These are phyloP conservation scores for Wiebesia pumilae DNA, from an alignment of 1,140 invertebrate species.

Conservation along the genomic window DNA sequence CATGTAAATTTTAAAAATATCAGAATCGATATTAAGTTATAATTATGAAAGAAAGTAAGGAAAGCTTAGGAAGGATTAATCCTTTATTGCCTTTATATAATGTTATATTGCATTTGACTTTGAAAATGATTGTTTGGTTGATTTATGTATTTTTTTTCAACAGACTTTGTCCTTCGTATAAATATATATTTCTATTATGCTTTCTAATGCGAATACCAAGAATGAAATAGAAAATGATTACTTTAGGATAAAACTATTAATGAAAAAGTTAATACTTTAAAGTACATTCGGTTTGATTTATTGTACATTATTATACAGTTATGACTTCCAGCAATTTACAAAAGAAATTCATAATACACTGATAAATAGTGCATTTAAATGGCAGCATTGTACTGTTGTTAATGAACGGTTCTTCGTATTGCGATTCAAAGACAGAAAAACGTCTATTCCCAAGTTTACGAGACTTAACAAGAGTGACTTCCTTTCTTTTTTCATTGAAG, in stretches of 20 bases:
- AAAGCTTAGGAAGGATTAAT: neutral
- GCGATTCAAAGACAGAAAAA: constrained; percentile 30
- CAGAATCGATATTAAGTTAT: neutral
- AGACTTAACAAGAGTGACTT: constrained; percentile 22
- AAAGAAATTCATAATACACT: constrained; percentile 6
- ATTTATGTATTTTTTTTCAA: neutral
- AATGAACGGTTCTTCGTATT: constrained; percentile 10
- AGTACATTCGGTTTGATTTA: neutral
- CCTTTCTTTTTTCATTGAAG: constrained; percentile 20
- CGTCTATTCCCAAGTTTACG: constrained; percentile 30
- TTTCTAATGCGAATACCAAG: neutral
- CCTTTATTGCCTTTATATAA: neutral
- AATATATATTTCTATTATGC: neutral
- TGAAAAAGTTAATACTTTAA: neutral
- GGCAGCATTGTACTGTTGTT: constrained; percentile 11
- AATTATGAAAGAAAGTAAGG: neutral
- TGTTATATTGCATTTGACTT: neutral
- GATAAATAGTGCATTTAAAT: constrained; percentile 21
- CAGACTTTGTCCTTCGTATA: neutral
- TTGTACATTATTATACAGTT: neutral
- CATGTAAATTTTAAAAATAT: neutral
- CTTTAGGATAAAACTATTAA: neutral
- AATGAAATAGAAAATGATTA: neutral
- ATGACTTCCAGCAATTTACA: neutral
- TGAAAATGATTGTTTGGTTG: neutral